Base-by-base conservation (phyloP, 2,888 invertebrate species). In the Lobophora halterata region DNA sequence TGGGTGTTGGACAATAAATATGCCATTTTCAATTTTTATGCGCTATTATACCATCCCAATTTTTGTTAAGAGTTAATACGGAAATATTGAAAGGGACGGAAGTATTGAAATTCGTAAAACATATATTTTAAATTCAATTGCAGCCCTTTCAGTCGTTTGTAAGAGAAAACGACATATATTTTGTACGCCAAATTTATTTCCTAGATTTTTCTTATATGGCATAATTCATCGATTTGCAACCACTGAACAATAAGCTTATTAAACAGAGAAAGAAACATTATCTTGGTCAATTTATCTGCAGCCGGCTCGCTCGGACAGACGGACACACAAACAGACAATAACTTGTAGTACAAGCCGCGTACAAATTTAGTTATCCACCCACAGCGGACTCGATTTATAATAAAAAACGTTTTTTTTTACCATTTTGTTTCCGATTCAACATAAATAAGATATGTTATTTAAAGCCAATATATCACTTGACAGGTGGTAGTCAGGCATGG, bases 381-480 rank as follows among this genome's bases (percentile, higher is more conserved):
- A 82, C 83, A 73, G 67, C 37, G 47, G 52, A 55, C 63, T 52
- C 76, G 74, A 81, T 85, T 83, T 82, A 82, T 79, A 79, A 79
- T 79, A 51, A 63, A 79, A 80, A 73, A 68, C 61, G 62, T 65
- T 78, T 87, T 86, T n/a, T 87, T 83, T 73, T 83, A 75, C 80
- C 55, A 75, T 83, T 88, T 86, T 83, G 79, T 85, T 85, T 81
- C 77, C 74, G 79, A 87, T 86, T 82, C 86, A 82, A 86, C 87
- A 87, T 88, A 87, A 88, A 88, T 88, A 88, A 88, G 88, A 88
- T 86, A 87, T 87, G 87, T 87, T 88, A 86, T 86, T 87, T 86
- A 82, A 83, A 81, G 80, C 73, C 75, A 80, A 83, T 87, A 87
- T 85, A 83, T 87, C 86, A 87, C 87, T 76, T 83, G 86, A 86